Percentiles rank a stretch among this genome's conserved stretches.
These are phyloP conservation scores for Drosophila formosana DNA, from an alignment of 2,888 invertebrate genomes.

Conservation along the genomic window DNA sequence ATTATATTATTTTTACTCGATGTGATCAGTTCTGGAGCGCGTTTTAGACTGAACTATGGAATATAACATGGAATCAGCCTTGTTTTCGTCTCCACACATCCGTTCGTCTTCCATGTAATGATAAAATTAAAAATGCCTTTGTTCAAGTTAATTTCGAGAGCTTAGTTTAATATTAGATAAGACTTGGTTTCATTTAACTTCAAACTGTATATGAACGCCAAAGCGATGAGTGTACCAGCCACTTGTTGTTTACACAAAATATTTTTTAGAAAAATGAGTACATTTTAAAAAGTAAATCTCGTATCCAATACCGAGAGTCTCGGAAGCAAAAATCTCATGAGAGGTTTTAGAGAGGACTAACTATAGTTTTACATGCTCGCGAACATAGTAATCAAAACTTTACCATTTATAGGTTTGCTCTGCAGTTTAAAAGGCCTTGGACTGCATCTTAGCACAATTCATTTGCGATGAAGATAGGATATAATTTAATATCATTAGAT, in stretches of 20 bases:
- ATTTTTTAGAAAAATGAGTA: neutral
- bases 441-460: neutral
- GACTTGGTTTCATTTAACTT: neutral
- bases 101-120: slow-evolving; percentile 14
- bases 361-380: too few species aligned
- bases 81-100: slow-evolving; percentile 11
- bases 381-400: too few species aligned
- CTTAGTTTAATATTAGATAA: slow-evolving; percentile 16
- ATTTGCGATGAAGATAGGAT: neutral
- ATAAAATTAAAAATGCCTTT: slow-evolving; percentile 4
- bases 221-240: neutral
- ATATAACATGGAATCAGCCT: neutral
- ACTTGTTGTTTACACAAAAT: too few species aligned
- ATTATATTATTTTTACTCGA: neutral
- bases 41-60: slow-evolving; percentile 24
- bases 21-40: neutral
- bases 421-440: slow-evolving; percentile 15
- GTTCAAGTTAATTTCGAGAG: slow-evolving; percentile 1
- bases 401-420: neutral
- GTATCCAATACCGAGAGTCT: too few species aligned
- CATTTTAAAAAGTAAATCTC: too few species aligned
- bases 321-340: too few species aligned
- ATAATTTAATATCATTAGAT: neutral
- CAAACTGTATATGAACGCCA: neutral
- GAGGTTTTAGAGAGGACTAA: too few species aligned